Evolutionary conservation across 2,888 invertebrate genomes (phyloP).

Genomic region (Elmis aenea): DNA sequence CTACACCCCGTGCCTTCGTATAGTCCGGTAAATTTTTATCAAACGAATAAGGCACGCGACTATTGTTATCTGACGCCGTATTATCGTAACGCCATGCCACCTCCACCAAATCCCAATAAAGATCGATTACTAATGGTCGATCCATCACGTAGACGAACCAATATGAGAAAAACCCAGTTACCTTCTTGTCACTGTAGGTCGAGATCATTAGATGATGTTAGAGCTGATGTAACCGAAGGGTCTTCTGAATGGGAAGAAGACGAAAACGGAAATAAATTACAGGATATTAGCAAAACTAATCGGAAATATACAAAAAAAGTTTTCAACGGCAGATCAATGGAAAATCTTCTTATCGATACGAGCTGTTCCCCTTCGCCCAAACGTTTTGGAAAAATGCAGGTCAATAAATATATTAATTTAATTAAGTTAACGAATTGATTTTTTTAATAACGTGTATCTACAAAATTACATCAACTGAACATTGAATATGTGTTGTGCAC

Average conservation of each 20-base stretch:
- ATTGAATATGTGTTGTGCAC: too few species aligned
- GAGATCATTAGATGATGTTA: constrained; percentile 68
- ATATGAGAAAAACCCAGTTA: constrained; percentile 18
- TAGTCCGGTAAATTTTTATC: constrained; percentile 30
- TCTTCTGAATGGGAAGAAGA: constrained; percentile 55
- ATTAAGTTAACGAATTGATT: too few species aligned
- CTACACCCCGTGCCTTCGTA: constrained; percentile 21
- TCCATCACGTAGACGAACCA: constrained; percentile 31
- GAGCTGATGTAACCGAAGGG: constrained; percentile 56
- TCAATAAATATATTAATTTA: constrained; percentile 38
- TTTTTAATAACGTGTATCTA: too few species aligned
- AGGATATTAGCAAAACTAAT: constrained; percentile 1
- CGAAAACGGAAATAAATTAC: constrained; percentile 56
- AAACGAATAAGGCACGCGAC: constrained; percentile 45
- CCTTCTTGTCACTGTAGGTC: constrained; percentile 61
- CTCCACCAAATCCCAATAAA: constrained; percentile 46
- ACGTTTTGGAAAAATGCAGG: constrained; percentile 54
- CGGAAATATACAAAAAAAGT: constrained; percentile 32
- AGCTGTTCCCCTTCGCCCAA: constrained; percentile 50
- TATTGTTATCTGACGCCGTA: constrained; percentile 66
- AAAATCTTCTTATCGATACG: constrained; percentile 59
- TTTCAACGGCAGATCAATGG: constrained; percentile 64
- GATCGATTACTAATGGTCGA: constrained; percentile 40
- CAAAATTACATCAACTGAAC: too few species aligned
- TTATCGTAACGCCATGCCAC: constrained; percentile 62